These are phyloP conservation scores for Hirtodrosophila histrioides DNA, from an alignment of 2,888 invertebrate genomes.

Conservation along the genomic window DNA sequence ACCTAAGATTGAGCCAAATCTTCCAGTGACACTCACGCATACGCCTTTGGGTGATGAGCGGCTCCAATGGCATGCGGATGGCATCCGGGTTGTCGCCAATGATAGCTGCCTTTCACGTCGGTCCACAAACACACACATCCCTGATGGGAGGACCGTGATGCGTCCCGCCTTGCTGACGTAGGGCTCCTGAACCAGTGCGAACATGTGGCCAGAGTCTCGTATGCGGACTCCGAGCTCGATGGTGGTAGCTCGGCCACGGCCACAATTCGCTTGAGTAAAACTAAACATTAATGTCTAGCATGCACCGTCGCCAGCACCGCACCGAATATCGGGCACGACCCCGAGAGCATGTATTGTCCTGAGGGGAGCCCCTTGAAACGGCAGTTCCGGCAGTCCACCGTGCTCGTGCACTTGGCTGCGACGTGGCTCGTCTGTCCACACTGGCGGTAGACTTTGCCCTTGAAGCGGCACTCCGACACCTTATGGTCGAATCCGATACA, in stretches of 20 bases:
- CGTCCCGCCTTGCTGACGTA: slow-evolving; percentile 3
- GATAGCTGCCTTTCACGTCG: slow-evolving; percentile 10
- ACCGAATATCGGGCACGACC: slow-evolving; percentile 25
- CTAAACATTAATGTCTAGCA: slow-evolving; percentile 36
- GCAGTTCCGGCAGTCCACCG: slow-evolving; percentile 35
- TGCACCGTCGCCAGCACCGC: slow-evolving; percentile 27
- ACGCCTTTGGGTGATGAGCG: slow-evolving; percentile 28
- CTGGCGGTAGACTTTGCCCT: slow-evolving; percentile 13
- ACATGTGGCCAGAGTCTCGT: slow-evolving; percentile 4
- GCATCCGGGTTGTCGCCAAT: slow-evolving; percentile 8
- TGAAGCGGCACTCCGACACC: slow-evolving; percentile 23
- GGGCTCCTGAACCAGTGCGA: slow-evolving; percentile 27
- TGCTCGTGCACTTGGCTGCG: slow-evolving; percentile 13
- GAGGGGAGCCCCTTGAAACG: slow-evolving; percentile 26
- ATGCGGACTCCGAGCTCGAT: slow-evolving; percentile 23
- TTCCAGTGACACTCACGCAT: slow-evolving; percentile 34
- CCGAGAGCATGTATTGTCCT: slow-evolving; percentile 31
- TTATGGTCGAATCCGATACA: slow-evolving; percentile 36
- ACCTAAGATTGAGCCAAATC: slow-evolving; percentile 34
- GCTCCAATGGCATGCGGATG: slow-evolving; percentile 21
- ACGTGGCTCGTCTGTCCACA: not conserved
- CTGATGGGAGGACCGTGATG: not conserved
- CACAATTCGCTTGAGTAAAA: slow-evolving; percentile 35
- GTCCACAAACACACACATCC: slow-evolving; percentile 13
- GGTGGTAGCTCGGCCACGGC: slow-evolving; percentile 12